Base-by-base conservation (phyloP, 2,797 vertebrate genomes). In the Coranthus polyacanthus region DNA sequence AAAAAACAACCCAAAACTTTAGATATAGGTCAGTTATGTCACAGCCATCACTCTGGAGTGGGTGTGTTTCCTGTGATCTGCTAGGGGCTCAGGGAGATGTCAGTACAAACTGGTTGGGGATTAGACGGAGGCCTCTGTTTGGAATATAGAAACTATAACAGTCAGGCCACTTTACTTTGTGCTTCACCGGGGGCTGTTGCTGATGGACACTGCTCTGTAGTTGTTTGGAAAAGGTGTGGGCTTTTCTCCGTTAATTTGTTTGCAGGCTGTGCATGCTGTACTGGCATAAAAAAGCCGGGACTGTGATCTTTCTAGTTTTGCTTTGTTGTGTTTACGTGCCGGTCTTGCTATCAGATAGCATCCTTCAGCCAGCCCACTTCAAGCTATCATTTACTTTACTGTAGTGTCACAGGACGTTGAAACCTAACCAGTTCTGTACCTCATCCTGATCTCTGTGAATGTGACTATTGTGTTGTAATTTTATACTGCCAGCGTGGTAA, bases 11-110 rank as follows among this genome's bases (percentile, higher is more conserved):
- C n/a, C n/a, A n/a, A n/a, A n/a, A 46, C 34, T 75, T 76, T 54
- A 39, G 46, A 76, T 65, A 16, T 75, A 62, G 45, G 67, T 80
- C 73, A 80, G 55, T 78, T 75, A 66, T 80, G 67, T 78, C 77
- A 84, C 38, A 32, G 18, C 16, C 53, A 63, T 78, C 72, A 15
- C 22, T 0, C 17, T 61, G 54, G 54, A 51, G 66, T 65, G 51
- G 41, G 52, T 71, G 65, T 59, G 26, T 79, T 67, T 72, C 38
- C 26, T 20, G 15, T 67, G 54, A 67, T 82, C 42, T 71, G 50
- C 57, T 47, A 56, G 1, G 44, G 49, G 37, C 54, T 58, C 57
- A 62, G 71, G 12, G 55, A 64, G 52, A 75, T 78, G 62, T 72
- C 41, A 49, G 56, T 26, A 44, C 26, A 58, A 68, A 73, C 65